A percentile compares a stretch with the other conserved stretches of the same genome.
Conservation (phyloP, 1,140 invertebrate genomes). For the Cataglyphis hispanica region DNA sequence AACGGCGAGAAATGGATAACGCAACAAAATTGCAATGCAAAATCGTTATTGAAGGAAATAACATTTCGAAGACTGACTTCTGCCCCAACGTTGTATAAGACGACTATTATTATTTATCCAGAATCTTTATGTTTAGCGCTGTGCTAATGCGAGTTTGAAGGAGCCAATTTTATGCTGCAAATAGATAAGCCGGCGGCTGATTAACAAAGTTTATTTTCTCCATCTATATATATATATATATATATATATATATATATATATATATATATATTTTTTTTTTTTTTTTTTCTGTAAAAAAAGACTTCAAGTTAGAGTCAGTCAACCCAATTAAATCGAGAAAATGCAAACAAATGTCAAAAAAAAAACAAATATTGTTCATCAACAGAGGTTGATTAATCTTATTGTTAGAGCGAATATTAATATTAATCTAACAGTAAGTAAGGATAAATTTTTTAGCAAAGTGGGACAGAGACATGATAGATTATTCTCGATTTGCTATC, state of each 20-base stretch:
- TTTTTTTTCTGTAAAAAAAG: too few relatives aligned
- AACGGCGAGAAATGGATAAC: not conserved
- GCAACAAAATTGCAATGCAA: not conserved
- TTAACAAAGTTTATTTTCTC: conserved; percentile 44
- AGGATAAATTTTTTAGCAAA: not conserved
- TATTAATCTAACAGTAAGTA: not conserved
- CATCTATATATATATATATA: not conserved
- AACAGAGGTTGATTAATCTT: not conserved
- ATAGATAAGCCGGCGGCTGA: not conserved
- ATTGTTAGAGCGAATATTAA: too few relatives aligned
- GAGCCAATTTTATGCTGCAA: not conserved
- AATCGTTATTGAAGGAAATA: not conserved
- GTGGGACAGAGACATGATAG: not conserved
- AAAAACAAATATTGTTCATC: not conserved
- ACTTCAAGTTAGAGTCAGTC: too few relatives aligned
- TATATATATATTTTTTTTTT: not conserved
- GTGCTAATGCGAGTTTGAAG: conserved; percentile 13
- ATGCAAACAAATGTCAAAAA: not conserved
- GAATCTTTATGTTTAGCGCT: not conserved
- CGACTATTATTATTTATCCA: conserved; percentile 4
- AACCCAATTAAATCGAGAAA: too few relatives aligned
- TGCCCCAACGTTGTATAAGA: not conserved
- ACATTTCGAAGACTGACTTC: not conserved
- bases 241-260: not conserved
- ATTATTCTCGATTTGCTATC: conserved; percentile 21